These are phyloP conservation scores for Dromius quadrimaculatus DNA, from an alignment of 2,888 invertebrate species.

Conservation along the genomic window DNA sequence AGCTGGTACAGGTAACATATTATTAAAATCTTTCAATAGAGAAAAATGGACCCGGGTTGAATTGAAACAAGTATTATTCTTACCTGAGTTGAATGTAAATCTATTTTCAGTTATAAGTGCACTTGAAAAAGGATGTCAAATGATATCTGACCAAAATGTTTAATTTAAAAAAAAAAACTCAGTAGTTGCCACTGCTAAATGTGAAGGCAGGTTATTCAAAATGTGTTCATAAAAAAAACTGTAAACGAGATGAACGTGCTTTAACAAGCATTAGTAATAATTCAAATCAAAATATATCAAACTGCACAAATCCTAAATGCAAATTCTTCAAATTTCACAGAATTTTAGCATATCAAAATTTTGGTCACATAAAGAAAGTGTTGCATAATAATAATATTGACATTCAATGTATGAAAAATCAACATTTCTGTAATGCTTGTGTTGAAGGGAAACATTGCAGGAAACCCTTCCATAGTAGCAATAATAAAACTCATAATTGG, in stretches of 20 bases:
- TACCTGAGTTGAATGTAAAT: constrained; percentile 55
- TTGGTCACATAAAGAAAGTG: constrained; percentile 47
- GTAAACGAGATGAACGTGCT: too few relatives aligned
- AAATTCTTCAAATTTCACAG: constrained; percentile 41
- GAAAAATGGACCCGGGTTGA: constrained; percentile 42
- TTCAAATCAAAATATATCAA: too few relatives aligned
- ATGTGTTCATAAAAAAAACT: background rate
- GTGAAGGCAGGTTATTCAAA: background rate
- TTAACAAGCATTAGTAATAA: too few relatives aligned
- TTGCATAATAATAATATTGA: constrained; percentile 33
- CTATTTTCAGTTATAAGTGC: constrained; percentile 55
- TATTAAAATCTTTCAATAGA: constrained; percentile 10
- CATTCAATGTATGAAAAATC: background rate
- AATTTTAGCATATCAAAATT: constrained; percentile 53
- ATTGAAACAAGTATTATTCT: constrained; percentile 54
- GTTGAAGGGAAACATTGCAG: constrained; percentile 48
- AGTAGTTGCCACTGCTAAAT: background rate
- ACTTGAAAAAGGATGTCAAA: constrained; percentile 54
- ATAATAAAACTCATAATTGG: constrained; percentile 42
- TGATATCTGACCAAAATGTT: constrained; percentile 37
- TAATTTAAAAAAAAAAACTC: background rate
- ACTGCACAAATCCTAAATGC: too few relatives aligned
- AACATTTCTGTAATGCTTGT: constrained; percentile 26
- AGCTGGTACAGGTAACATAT: background rate
- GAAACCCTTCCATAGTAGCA: constrained; percentile 37